Base-by-base conservation (phyloP, 2,113 vertebrate genomes). In the Leucopternis melanops region DNA sequence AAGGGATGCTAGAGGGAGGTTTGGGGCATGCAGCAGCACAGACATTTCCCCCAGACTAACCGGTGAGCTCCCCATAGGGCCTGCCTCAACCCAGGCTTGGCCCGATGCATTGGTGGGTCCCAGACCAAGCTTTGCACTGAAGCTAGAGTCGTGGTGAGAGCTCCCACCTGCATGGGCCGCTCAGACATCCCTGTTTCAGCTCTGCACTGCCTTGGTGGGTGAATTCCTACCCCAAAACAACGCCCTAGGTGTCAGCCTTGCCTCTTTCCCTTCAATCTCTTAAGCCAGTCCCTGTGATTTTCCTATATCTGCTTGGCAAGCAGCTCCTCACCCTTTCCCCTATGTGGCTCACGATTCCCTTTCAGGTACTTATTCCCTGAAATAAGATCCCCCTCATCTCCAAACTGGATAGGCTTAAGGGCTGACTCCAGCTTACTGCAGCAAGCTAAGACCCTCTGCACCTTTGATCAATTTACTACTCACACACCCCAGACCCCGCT, bases 391-490 rank as follows among this genome's bases (percentile, higher is more conserved):
- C 65, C 65, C 89, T 96, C 94, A 55, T 80, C 77, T 81, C 84
- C 92, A 31, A 34, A 38, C 87, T 54, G 55, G 81, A 73, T 31
- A 86, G 93, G 91, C 79, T 94, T 57, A 38, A 72, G 90, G 72
- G 59, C 86, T 84, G 88, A 32, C 90, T 47, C 57, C n/a, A n/a
- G 95, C 97, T 88, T 96, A 86, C 72, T 8, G 84, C 1, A 1
- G 79, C 4, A 5, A 93, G 94, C 86, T 82, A 82, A 83, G 88
- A 90, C 90, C 94, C 83, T 87, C 63, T 2, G 22, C 86, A 92
- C 84, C 96, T 97, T 96, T 97, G 96, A 95, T 97, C 91, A 69
- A 2, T 44, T 92, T 78, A 16, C 92, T 22, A 8, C 82, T 95
- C 61, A 8, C 93, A 12, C 86, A 23, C 82, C 57, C 66, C 55